A percentile compares a stretch with the other conserved stretches of the same genome.
These are phyloP conservation scores for Gallinago stenura DNA, from an alignment of 2,797 vertebrate species.

Conservation along the genomic window DNA sequence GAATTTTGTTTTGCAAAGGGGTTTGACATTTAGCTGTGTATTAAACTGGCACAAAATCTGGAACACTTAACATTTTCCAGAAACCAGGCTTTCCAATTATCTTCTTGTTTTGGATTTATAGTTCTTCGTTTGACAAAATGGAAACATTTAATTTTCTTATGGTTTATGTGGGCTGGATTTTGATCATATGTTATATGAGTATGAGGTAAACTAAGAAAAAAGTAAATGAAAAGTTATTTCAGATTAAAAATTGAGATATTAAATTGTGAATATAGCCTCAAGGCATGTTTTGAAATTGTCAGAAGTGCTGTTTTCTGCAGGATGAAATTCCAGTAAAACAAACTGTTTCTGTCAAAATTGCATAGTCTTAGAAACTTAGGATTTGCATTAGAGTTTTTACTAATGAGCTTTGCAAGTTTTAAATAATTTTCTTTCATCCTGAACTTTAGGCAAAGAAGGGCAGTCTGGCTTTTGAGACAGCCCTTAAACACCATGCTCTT, in stretches of 20 bases:
- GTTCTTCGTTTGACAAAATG: slow-evolving; percentile 26
- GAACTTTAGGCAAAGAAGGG: not conserved
- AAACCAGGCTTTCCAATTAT: not conserved
- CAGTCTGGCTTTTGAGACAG: not conserved
- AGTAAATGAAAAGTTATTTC: not conserved
- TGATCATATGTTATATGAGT: not conserved
- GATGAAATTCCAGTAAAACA: not conserved
- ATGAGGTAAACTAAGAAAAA: slow-evolving; percentile 1
- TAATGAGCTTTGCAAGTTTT: not conserved
- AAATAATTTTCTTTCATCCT: not conserved
- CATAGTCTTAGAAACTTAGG: not conserved
- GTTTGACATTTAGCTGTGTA: slow-evolving; percentile 13
- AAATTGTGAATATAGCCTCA: not conserved
- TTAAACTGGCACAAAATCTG: slow-evolving; percentile 1
- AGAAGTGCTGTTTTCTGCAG: not conserved
- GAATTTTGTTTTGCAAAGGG: not conserved
- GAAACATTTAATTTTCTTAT: slow-evolving; percentile 50
- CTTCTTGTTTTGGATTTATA: slow-evolving; percentile 11
- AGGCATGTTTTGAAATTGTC: not conserved
- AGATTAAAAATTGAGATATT: slow-evolving; percentile 20
- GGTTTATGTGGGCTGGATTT: slow-evolving; percentile 1
- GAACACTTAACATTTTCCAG: slow-evolving; percentile 32
- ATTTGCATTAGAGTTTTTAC: not conserved
- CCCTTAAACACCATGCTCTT: not conserved
- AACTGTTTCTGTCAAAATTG: not conserved